A percentile compares a stretch with the other conserved stretches of the same genome.
phyloP scores from a whole-genome alignment of 2,888 invertebrate species.

The Rhingia rostrata region DNA sequence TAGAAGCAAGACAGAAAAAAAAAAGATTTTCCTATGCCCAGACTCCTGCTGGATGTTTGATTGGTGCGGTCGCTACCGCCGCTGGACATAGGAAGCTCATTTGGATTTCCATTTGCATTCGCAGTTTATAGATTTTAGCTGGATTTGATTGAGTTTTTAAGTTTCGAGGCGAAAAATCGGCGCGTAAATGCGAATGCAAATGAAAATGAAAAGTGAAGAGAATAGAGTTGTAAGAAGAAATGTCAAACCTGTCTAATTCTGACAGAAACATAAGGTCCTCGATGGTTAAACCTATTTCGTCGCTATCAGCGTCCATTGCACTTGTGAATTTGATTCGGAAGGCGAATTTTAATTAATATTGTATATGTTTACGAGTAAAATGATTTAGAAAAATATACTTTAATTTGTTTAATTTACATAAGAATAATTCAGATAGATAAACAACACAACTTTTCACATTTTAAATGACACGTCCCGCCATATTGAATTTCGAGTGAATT shows the following conservation, averaged over 20 bases:
- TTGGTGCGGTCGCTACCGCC: slow-evolving; percentile 4
- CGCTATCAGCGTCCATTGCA: slow-evolving; percentile 75
- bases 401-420: slow-evolving; percentile 73
- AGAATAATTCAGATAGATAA: slow-evolving; percentile 75
- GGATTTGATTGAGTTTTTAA: slow-evolving; percentile 24
- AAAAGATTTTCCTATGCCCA: slow-evolving; percentile 10
- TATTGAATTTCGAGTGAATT: slow-evolving; percentile 74
- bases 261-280: slow-evolving; percentile 93
- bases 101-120: slow-evolving; percentile 37
- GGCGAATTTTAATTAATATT: slow-evolving; percentile 60
- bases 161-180: slow-evolving; percentile 53
- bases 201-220: slow-evolving; percentile 71
- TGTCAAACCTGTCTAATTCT: slow-evolving; percentile 91
- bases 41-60: slow-evolving; percentile 30
- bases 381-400: slow-evolving; percentile 70
- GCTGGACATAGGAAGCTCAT: slow-evolving; percentile 33
- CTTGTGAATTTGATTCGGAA: slow-evolving; percentile 73
- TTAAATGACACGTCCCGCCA: slow-evolving; percentile 76
- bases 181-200: slow-evolving; percentile 73
- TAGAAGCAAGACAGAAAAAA: not conserved
- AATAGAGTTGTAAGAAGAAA: slow-evolving; percentile 74
- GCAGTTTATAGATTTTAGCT: slow-evolving; percentile 1
- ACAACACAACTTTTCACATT: slow-evolving; percentile 75
- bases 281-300: slow-evolving; percentile 85
- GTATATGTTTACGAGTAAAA: slow-evolving; percentile 58